Percentiles rank a stretch among this genome's conserved stretches.
These are phyloP conservation scores for Selene dorsalis DNA, from an alignment of 2,797 vertebrate species.

Conservation along the genomic window DNA sequence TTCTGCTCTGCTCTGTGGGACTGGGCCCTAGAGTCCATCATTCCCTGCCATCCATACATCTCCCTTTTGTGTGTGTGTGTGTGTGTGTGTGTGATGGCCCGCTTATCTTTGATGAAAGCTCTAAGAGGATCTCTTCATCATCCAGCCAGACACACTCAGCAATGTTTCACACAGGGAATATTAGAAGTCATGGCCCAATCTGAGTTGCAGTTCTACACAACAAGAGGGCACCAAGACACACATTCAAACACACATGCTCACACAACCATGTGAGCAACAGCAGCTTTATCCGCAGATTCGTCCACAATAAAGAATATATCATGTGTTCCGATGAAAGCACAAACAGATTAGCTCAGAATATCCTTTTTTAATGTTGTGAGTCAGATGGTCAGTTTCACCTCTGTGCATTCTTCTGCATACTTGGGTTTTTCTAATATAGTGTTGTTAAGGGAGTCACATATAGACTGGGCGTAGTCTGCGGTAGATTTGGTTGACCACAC, in stretches of 20 bases:
- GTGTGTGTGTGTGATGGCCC: constrained; percentile 12
- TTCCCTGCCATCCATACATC: constrained; percentile 44
- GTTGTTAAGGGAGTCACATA: too few relatives aligned
- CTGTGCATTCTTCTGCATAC: background rate
- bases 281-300: too few relatives aligned
- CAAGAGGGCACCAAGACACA: background rate
- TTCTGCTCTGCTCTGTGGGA: constrained; percentile 34
- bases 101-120: constrained; percentile 64
- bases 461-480: too few relatives aligned
- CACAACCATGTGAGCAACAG: background rate
- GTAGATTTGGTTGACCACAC: too few relatives aligned
- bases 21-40: constrained; percentile 45
- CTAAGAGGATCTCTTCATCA: constrained; percentile 62
- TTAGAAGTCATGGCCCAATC: background rate
- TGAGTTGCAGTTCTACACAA: background rate
- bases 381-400: background rate
- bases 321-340: background rate
- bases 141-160: constrained; percentile 45
- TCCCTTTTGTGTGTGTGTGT: constrained; percentile 15
- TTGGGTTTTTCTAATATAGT: too few relatives aligned
- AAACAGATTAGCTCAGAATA: background rate
- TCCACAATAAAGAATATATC: background rate
- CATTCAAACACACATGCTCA: background rate
- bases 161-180: constrained; percentile 66
- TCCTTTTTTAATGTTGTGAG: background rate